Conservation (phyloP, 1,140 invertebrate species). For the Radopholus similis region DNA sequence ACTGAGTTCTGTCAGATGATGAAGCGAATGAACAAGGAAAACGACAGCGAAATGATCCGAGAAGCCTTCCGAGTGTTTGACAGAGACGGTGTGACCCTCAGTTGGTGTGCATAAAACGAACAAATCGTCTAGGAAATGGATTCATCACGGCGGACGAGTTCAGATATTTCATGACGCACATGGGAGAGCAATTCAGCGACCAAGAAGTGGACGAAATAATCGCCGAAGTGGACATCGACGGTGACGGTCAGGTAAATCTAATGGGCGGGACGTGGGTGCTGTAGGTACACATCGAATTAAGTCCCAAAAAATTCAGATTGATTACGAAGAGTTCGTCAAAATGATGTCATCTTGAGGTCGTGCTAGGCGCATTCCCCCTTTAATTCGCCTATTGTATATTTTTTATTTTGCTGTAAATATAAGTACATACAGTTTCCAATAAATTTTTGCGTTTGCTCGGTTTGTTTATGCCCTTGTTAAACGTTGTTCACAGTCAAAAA, state of each 20-base stretch:
- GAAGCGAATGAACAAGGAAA: slow-evolving; percentile 60
- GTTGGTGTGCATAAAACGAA: no score
- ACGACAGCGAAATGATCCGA: slow-evolving; percentile 58
- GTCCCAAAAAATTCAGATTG: slow-evolving; percentile 38
- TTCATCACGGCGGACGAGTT: slow-evolving; percentile 60
- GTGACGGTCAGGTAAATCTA: slow-evolving; percentile 54
- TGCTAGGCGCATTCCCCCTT: background rate
- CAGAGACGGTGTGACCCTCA: no score
- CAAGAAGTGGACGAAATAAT: slow-evolving; percentile 60
- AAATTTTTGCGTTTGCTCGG: no score
- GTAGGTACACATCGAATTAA: background rate
- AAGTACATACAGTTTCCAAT: no score
- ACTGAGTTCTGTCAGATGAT: slow-evolving; percentile 60
- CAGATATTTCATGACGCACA: slow-evolving; percentile 59
- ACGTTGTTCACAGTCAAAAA: no score
- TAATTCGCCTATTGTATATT: background rate
- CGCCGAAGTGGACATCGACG: slow-evolving; percentile 60
- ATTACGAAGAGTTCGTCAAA: slow-evolving; percentile 59
- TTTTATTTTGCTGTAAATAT: slow-evolving; percentile 1
- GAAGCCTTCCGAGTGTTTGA: slow-evolving; percentile 60
- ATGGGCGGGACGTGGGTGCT: background rate
- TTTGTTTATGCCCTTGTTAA: no score
- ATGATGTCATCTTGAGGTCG: slow-evolving; percentile 50
- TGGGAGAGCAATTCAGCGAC: slow-evolving; percentile 60
- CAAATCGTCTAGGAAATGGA: no score